These are phyloP conservation scores for Progne subis DNA, from an alignment of 2,113 vertebrate genomes.

Conservation along the genomic window DNA sequence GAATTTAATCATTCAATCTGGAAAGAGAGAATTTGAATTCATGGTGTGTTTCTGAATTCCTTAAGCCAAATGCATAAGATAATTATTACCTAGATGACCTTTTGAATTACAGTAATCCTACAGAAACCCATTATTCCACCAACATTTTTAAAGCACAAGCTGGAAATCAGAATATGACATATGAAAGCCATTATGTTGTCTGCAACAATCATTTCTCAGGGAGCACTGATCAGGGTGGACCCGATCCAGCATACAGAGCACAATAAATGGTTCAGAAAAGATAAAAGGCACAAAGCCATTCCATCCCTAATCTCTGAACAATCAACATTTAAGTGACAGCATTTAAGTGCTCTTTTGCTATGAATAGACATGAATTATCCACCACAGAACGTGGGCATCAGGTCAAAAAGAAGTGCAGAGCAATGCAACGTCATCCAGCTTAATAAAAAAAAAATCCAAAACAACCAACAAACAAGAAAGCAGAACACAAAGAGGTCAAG, in stretches of 20 bases:
- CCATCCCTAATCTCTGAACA: constrained; percentile 26
- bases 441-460: not conserved
- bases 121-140: not conserved
- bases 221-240: constrained; percentile 10
- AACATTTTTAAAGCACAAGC: not conserved
- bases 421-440: not conserved
- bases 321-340: constrained; percentile 43
- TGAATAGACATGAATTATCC: constrained; percentile 34
- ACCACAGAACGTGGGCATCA: not conserved
- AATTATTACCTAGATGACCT: constrained; percentile 10
- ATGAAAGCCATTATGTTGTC: constrained; percentile 29
- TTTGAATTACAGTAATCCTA: constrained; percentile 43
- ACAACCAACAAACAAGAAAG: not conserved
- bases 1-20: not conserved
- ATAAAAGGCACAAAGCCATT: constrained; percentile 40
- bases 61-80: not conserved
- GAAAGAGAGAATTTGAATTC: not conserved
- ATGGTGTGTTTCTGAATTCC: not conserved
- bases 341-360: constrained; percentile 13
- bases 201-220: constrained; percentile 20
- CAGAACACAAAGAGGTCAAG: not conserved
- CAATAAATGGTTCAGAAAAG: constrained; percentile 28
- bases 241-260: constrained; percentile 13
- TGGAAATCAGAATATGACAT: constrained; percentile 14
- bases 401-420: not conserved